Conservation (phyloP, 2,888 invertebrate genomes). For the Diachrysia chrysitis region DNA sequence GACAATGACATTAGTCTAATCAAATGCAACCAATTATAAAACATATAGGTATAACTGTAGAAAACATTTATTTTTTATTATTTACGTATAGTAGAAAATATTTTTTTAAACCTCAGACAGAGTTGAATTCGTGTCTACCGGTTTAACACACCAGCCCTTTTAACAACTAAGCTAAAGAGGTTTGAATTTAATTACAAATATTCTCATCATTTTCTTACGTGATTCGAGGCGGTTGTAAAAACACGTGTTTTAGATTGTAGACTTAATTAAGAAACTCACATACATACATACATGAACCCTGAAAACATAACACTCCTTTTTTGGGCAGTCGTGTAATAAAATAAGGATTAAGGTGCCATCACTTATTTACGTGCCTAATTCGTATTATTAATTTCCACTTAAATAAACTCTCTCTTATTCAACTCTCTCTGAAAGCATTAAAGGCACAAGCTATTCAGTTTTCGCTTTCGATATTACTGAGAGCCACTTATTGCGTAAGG, state of each 20-base stretch:
- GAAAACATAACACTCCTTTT: too few species aligned
- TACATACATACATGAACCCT: too few species aligned
- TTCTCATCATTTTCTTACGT: too few species aligned
- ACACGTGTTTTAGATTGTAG: not conserved
- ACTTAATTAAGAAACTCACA: too few species aligned
- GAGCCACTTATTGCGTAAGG: constrained; percentile 1
- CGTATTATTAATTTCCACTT: not conserved
- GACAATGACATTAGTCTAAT: not conserved
- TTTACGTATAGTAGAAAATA: too few species aligned
- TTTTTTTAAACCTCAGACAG: too few species aligned
- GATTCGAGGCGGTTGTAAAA: not conserved
- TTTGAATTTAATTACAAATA: too few species aligned
- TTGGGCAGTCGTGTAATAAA: too few species aligned
- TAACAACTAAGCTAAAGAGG: too few species aligned
- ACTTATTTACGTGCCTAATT: not conserved
- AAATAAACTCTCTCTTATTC: not conserved
- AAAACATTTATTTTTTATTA: too few species aligned
- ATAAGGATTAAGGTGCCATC: not conserved
- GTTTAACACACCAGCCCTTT: too few species aligned
- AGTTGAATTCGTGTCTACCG: too few species aligned
- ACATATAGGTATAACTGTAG: not conserved
- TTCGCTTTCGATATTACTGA: constrained; percentile 43
- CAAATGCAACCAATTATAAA: not conserved
- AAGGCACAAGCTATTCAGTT: constrained; percentile 9
- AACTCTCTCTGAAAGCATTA: not conserved